Base-by-base conservation (phyloP, 2,797 vertebrate genomes). In the Darevskia mixta region DNA sequence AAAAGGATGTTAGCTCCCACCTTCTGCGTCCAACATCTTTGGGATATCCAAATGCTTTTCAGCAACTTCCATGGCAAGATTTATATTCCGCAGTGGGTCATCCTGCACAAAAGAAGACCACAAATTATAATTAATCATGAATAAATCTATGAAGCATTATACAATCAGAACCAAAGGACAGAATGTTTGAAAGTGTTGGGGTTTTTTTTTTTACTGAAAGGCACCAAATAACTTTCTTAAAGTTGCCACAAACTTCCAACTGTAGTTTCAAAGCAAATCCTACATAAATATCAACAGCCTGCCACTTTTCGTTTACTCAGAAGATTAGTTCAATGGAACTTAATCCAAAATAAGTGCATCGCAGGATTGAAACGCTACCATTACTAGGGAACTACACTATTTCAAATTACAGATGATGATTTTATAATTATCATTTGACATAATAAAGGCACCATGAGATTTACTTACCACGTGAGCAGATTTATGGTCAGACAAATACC, bases 1-100 rank as follows among this genome's bases (percentile, higher is more conserved):
- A 29, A 93, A 15, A n/a, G 49, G 66, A 82, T 20, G 83, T 55
- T 86, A 87, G 82, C 27, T 83, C 96, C 95, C 92, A 99, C 99
- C 99, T 98, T 99, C 99, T 87, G 99, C 98, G 61, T 99, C 99
- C 96, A 99, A 91, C 99, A 99, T 99, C 97, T 99, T 99, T 82
- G 99, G 99, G 94, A 99, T 99, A 97, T 99, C 99, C 96, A 99
- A 97, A 96, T 99, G 98, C 95, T 99, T 99, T 97, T 99, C 99
- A n/a, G 99, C 99, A 87, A 99, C 97, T 89, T 99, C 99, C 96
- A 99, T 99, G 86, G 99, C 99, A 96, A 99, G 97, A 95, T 99
- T 99, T 93, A 99, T 97, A 96, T 99, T 99, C 93, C 98, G 98
- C 97, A 99, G 93, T 86, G 98, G 98, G 96, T 99, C 98, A 95